phyloP scores from a whole-genome alignment of 2,797 vertebrate species.

The Emydoidea blandingii region DNA sequence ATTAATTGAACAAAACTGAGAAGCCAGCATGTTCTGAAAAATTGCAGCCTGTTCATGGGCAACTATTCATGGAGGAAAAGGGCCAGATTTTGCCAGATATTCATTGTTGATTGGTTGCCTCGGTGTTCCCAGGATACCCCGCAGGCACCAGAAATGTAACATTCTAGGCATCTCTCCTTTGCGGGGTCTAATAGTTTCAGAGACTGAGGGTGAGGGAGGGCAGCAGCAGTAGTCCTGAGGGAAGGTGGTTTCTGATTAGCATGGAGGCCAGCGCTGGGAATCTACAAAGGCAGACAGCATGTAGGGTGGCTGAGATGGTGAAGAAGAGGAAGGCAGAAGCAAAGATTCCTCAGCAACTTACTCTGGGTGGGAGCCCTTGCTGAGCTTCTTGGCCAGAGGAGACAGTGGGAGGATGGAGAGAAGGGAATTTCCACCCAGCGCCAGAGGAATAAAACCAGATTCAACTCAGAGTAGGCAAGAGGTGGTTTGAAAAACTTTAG shows the following conservation, averaged over 20 bases:
- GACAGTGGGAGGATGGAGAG: not conserved
- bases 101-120: not conserved
- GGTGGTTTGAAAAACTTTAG: not conserved
- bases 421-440: not conserved
- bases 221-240: not conserved
- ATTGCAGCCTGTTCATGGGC: not conserved
- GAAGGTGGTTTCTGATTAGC: not conserved
- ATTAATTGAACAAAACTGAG: not conserved
- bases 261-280: not conserved
- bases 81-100: accelerated
- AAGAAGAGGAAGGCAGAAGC: not conserved
- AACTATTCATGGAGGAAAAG: not conserved
- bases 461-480: not conserved
- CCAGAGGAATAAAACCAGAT: not conserved
- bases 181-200: not conserved
- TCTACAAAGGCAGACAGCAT: too few relatives aligned
- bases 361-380: not conserved
- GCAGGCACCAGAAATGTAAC: not conserved
- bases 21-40: slow-evolving; percentile 4
- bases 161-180: not conserved
- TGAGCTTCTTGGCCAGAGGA: not conserved
- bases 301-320: not conserved
- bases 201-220: not conserved
- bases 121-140: not conserved
- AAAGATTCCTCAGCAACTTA: not conserved